Conservation (phyloP, 1,140 invertebrate species). For the Diachasma alloeum region DNA sequence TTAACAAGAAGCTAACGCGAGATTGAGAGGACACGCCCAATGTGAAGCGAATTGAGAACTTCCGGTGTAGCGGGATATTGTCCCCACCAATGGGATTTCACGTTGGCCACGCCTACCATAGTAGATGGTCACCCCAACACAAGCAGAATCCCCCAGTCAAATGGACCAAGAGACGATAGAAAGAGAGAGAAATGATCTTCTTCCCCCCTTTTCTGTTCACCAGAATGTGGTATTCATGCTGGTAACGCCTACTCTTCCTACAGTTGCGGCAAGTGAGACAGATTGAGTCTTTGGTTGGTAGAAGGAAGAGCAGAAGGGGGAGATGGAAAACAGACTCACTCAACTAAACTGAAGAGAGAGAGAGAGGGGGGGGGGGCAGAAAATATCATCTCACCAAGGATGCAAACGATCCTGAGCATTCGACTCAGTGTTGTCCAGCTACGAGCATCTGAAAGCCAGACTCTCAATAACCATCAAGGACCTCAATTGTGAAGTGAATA, state of each 20-base stretch:
- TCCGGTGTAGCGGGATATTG: conserved; percentile 41
- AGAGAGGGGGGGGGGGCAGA: neutral
- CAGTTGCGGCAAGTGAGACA: neutral
- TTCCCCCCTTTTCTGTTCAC: neutral
- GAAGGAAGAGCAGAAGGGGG: neutral
- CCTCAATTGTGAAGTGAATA: neutral
- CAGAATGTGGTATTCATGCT: neutral
- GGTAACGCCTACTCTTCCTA: neutral
- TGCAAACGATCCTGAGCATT: conserved; percentile 5
- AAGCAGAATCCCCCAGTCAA: neutral
- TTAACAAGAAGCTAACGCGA: conserved; percentile 68
- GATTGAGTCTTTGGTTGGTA: neutral
- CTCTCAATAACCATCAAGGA: neutral
- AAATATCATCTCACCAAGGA: conserved; percentile 9
- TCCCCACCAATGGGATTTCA: conserved; percentile 38
- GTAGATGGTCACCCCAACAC: neutral
- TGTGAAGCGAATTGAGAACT: conserved; percentile 39
- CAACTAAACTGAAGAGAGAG: neutral
- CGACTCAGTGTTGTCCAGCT: neutral
- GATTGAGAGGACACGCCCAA: conserved; percentile 64
- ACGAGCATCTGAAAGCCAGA: neutral
- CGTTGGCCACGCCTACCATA: conserved; percentile 38
- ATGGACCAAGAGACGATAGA: neutral
- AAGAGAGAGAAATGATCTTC: neutral
- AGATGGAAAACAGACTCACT: conserved; percentile 5